Percentiles rank a stretch among this genome's conserved stretches.
phyloP scores from a whole-genome alignment of 2,113 vertebrate species.

The Pteropus alecto region DNA sequence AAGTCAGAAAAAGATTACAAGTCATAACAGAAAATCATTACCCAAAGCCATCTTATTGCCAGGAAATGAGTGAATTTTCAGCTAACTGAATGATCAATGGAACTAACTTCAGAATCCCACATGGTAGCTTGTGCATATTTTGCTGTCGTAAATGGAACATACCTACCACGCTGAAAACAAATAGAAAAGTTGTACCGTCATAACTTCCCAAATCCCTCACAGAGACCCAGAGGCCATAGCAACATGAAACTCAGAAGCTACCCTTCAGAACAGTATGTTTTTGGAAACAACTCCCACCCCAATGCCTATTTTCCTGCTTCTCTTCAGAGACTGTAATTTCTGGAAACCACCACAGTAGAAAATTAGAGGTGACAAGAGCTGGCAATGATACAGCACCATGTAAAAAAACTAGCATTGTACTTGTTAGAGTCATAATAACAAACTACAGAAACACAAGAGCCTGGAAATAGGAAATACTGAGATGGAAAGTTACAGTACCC shows the following conservation, averaged over 20 bases:
- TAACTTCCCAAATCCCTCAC: neutral
- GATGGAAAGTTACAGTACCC: neutral
- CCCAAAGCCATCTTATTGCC: neutral
- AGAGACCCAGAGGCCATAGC: neutral
- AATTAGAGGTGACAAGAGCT: neutral
- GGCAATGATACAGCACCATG: neutral
- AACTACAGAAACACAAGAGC: neutral
- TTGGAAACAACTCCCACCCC: neutral
- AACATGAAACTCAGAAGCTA: neutral
- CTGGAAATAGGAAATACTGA: neutral
- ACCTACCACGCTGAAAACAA: neutral
- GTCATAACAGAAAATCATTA: conserved; percentile 10
- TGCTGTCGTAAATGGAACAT: neutral
- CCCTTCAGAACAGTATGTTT: neutral
- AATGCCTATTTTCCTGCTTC: neutral
- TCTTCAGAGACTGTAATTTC: neutral
- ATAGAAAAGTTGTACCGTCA: neutral
- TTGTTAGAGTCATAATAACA: neutral
- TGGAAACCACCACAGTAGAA: neutral
- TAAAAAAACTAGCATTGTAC: neutral
- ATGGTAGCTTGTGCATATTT: neutral
- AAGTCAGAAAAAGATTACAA: neutral
- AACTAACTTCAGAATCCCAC: neutral
- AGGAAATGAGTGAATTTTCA: neutral
- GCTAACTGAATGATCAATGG: neutral